Evolutionary conservation across 2,113 vertebrate genomes (phyloP).

Genomic region (Hemibagrus wyckioides): DNA sequence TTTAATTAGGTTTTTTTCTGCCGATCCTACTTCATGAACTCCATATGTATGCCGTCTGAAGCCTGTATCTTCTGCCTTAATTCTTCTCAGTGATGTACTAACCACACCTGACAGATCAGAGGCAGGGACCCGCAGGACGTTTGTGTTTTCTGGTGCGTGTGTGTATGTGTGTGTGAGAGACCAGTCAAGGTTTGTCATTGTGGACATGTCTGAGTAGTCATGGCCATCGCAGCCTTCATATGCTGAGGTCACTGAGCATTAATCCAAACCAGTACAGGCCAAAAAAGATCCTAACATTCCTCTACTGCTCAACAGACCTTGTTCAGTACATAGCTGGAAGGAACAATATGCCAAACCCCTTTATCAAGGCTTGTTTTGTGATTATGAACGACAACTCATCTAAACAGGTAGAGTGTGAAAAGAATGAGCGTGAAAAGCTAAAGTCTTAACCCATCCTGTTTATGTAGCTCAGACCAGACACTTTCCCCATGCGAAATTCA

Average conservation of each 20-base stretch:
- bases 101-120: constrained; percentile 41
- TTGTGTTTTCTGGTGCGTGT: constrained; percentile 23
- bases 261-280: constrained; percentile 8
- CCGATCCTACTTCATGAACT: neutral
- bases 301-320: neutral
- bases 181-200: constrained; percentile 36
- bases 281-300: neutral
- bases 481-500: neutral
- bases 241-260: constrained; percentile 38
- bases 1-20: neutral
- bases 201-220: constrained; percentile 20
- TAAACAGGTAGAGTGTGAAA: neutral
- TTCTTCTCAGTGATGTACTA: constrained; percentile 4
- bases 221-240: constrained; percentile 22
- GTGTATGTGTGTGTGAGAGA: neutral
- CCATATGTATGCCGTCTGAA: neutral
- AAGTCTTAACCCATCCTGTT: neutral
- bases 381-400: neutral
- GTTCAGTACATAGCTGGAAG: neutral
- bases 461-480: neutral
- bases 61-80: neutral
- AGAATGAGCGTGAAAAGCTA: neutral
- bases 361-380: neutral
- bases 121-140: constrained; percentile 23
- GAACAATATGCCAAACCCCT: neutral